Evolutionary conservation across 2,888 invertebrate species (phyloP).

Genomic region (Allygus modestus): DNA sequence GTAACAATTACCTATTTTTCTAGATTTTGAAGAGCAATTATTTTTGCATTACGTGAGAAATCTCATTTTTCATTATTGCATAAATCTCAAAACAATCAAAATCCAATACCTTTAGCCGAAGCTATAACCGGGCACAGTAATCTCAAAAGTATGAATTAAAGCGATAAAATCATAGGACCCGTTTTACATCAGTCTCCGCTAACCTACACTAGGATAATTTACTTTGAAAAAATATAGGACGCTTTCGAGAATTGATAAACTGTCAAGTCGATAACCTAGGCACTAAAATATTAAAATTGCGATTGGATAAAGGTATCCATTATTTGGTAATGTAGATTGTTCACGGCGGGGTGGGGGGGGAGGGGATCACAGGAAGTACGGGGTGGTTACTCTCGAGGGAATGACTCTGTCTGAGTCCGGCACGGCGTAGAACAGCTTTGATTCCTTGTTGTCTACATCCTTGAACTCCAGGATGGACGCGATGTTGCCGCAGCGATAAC

Average conservation of each 20-base stretch:
- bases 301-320: constrained; percentile 5
- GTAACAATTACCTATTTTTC: no score
- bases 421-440: constrained; percentile 96
- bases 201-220: neutral
- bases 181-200: neutral
- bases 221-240: constrained; percentile 28
- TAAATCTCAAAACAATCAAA: no score
- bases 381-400: constrained; percentile 94
- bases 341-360: neutral
- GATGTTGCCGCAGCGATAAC: constrained; percentile 99
- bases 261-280: constrained; percentile 3
- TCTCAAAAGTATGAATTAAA: neutral
- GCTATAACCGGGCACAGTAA: neutral
- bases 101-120: no score
- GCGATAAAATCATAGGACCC: neutral
- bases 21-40: no score
- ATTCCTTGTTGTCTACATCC: constrained; percentile 85
- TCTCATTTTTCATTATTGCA: no score
- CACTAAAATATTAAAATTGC: constrained; percentile 39
- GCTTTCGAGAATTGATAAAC: neutral
- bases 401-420: constrained; percentile 96
- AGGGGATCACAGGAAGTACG: constrained; percentile 90
- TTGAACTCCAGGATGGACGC: constrained; percentile 97
- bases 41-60: no score
- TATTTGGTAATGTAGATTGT: constrained; percentile 21